These are phyloP conservation scores for Drosophila dives DNA, from an alignment of 2,888 invertebrate genomes.

Conservation along the genomic window DNA sequence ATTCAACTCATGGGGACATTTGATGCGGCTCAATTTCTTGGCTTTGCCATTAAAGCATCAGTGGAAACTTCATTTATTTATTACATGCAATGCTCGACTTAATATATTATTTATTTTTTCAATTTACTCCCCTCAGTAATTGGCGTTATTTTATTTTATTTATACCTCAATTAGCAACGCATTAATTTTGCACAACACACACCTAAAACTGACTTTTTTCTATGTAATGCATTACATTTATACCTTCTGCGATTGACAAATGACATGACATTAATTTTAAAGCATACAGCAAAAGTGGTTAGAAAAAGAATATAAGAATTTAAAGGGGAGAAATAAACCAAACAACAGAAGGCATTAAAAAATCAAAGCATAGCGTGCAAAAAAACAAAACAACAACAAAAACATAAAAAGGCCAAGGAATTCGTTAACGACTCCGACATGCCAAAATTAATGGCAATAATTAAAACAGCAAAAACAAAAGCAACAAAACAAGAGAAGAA, in stretches of 20 bases:
- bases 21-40: constrained; percentile 28
- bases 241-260: constrained; percentile 63
- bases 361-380: constrained; percentile 66
- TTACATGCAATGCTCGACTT: constrained; percentile 20
- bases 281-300: constrained; percentile 34
- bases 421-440: constrained; percentile 84
- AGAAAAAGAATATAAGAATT: constrained; percentile 34
- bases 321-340: constrained; percentile 32
- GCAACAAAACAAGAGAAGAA: constrained; percentile 32
- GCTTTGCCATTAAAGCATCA: constrained; percentile 41
- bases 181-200: constrained; percentile 49
- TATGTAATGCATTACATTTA: constrained; percentile 52
- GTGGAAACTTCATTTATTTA: constrained; percentile 49
- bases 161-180: constrained; percentile 69
- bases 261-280: constrained; percentile 63
- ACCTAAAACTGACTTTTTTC: not conserved
- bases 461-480: constrained; percentile 81
- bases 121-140: constrained; percentile 47
- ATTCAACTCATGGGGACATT: constrained; percentile 15
- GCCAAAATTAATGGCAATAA: constrained; percentile 85
- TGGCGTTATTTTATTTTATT: constrained; percentile 58
- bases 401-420: constrained; percentile 72
- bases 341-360: constrained; percentile 44
- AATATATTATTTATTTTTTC: constrained; percentile 40
- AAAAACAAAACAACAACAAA: not conserved